Conservation (phyloP, 35 echinoderm and acorn worm genomes). For the Eucidaris tribuloides region DNA sequence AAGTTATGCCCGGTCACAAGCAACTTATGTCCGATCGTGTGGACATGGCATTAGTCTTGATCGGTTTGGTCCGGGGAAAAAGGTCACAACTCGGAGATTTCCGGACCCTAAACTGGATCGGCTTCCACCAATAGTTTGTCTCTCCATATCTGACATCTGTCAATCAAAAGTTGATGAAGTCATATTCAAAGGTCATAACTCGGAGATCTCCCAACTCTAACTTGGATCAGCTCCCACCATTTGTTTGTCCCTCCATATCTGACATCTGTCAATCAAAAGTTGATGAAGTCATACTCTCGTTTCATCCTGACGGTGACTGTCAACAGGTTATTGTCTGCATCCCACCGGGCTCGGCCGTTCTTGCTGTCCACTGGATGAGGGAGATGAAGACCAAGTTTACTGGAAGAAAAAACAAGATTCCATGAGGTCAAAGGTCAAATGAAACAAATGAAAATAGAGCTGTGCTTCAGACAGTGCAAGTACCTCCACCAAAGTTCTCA, state of each 20-base stretch:
- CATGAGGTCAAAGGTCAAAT: not conserved
- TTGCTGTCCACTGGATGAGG: slow-evolving; percentile 97
- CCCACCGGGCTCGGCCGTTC: slow-evolving; percentile 90
- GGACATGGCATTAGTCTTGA: no score
- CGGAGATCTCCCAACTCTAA: no score
- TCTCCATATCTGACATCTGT: no score
- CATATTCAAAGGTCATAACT: no score
- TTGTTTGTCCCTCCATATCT: no score
- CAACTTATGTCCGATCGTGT: no score
- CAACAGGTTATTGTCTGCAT: slow-evolving; percentile 68
- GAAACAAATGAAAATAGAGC: not conserved
- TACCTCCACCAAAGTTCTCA: no score
- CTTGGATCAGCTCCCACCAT: not conserved
- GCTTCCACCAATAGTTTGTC: not conserved
- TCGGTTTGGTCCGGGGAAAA: no score
- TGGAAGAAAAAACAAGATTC: slow-evolving; percentile 46
- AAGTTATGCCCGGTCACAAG: no score
- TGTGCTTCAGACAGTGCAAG: not conserved
- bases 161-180: slow-evolving; percentile 82
- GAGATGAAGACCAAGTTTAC: slow-evolving; percentile 95
- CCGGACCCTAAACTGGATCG: no score
- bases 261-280: no score
- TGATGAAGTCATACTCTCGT: slow-evolving; percentile 94
- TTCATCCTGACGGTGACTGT: slow-evolving; percentile 83
- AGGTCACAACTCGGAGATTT: no score